phyloP scores from a whole-genome alignment of 35 echinoderm and acorn worm genomes.

The Holothuria glaberrima region DNA sequence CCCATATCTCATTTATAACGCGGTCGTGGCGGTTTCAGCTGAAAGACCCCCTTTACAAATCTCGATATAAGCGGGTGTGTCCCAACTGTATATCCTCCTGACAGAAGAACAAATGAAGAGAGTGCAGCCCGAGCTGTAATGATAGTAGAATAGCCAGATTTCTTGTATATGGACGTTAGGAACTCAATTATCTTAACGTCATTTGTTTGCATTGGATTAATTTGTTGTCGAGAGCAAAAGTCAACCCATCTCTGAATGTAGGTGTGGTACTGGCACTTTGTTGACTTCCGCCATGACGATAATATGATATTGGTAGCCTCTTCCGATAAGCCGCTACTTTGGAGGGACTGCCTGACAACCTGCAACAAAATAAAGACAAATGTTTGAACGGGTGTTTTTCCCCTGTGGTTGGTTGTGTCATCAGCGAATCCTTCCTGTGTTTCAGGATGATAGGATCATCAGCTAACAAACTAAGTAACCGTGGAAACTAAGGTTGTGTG shows the following conservation, averaged over 20 bases:
- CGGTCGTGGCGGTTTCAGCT: background rate
- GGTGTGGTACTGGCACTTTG: slow-evolving; percentile 45
- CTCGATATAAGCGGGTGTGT: slow-evolving; percentile 21
- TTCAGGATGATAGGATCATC: background rate
- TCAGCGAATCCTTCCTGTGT: background rate
- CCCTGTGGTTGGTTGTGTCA: slow-evolving; percentile 10
- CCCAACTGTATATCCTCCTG: background rate
- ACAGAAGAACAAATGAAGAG: background rate
- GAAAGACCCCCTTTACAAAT: slow-evolving; percentile 53
- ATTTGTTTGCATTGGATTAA: slow-evolving; percentile 32
- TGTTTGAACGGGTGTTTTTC: slow-evolving; percentile 2
- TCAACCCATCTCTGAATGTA: slow-evolving; percentile 58
- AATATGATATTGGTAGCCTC: slow-evolving; percentile 48
- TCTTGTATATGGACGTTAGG: background rate
- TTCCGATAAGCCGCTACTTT: background rate
- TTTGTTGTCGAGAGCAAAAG: slow-evolving; percentile 45
- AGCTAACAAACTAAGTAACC: background rate
- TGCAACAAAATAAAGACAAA: slow-evolving; percentile 45
- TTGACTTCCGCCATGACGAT: slow-evolving; percentile 44
- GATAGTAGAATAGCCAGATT: background rate
- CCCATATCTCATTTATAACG: slow-evolving; percentile 58
- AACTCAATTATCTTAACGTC: background rate
- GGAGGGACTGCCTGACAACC: slow-evolving; percentile 35
- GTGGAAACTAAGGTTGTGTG: slow-evolving; percentile 57
- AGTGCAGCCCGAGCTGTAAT: slow-evolving; percentile 40